Base-by-base conservation (phyloP, 37 sponge, comb jelly and placozoan species). In the Amphimedon queenslandica region DNA sequence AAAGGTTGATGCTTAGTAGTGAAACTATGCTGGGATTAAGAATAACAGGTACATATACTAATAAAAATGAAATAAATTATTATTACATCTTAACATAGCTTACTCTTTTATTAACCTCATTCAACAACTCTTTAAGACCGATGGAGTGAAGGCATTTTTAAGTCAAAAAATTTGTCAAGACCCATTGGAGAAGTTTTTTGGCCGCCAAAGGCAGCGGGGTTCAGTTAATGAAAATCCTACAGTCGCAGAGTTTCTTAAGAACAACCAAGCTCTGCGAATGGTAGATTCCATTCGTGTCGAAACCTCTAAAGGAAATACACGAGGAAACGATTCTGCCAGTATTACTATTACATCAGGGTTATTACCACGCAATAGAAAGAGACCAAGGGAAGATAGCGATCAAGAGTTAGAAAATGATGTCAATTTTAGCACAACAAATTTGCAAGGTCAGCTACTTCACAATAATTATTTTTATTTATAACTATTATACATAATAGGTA, bases 141-240 rank as follows among this genome's bases (percentile, higher is more conserved):
- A 34, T 66, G 37, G 37, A 23, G 67, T 66, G 23, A 29, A 36
- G 6, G 30, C 37, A 10, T 28, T 66, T 66, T 66, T 66, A 30
- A 66, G 67, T 3, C 21, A 66, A 32, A 3, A n/a, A 31, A 66
- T 66, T 5, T 35, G 37, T 28, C 67, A 66, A 36, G 67, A 66
- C 37, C 35, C 34, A 4, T 30, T 66, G 23, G 67, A 66, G 67
- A 66, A 66, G 8, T 66, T 35, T 36, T 66, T 66, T 66, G 67
- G 67, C n/a, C 33, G 33, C 3, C 67, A 66, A 28, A 32, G 67
- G n/a, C 67, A 66, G 35, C 20, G 36, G 29, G 35, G 67, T 6
- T 35, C 29, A 66, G 23, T 36, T 6, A 66, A 66, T 30, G 67
- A 66, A 30, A 66, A 66, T 30, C 67, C 67, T 32, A 66, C 67